Evolutionary conservation across 2,113 vertebrate genomes (phyloP).

Genomic region (Addax nasomaculatus): DNA sequence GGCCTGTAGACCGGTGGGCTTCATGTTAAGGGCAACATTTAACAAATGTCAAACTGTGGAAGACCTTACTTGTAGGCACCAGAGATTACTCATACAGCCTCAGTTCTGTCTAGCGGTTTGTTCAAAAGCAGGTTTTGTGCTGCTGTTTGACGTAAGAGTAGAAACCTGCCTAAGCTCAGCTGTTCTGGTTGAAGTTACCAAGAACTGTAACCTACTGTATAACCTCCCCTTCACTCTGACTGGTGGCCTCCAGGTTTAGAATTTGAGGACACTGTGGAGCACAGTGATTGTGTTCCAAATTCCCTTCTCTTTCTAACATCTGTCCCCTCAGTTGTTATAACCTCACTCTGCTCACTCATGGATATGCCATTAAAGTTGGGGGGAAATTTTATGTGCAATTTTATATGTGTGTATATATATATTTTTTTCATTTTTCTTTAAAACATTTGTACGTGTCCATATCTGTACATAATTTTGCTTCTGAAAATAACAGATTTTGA

Average conservation of each 20-base stretch:
- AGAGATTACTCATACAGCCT: not conserved
- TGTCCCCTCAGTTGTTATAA: not conserved
- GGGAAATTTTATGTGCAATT: conserved; percentile 11
- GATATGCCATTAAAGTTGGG: not conserved
- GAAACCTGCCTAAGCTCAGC: not conserved
- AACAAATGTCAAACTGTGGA: not conserved
- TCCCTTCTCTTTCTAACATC: not conserved
- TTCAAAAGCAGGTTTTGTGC: not conserved
- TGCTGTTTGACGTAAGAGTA: not conserved
- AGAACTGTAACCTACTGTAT: not conserved
- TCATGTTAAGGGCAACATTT: not conserved
- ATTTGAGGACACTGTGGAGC: not conserved
- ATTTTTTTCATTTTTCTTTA: not conserved
- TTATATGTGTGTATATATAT: not conserved
- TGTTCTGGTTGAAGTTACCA: not conserved
- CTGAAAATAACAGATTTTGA: conserved; percentile 87
- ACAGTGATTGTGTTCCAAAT: not conserved
- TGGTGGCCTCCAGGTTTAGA: not conserved
- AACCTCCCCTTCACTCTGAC: not conserved
- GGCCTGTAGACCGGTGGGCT: not conserved
- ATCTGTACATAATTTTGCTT: conserved; percentile 30
- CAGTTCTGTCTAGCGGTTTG: not conserved
- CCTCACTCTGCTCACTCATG: not conserved
- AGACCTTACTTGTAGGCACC: not conserved
- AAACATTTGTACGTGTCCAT: not conserved